phyloP scores from a whole-genome alignment of 2,113 vertebrate genomes.

The Orientallactaga bullata region DNA sequence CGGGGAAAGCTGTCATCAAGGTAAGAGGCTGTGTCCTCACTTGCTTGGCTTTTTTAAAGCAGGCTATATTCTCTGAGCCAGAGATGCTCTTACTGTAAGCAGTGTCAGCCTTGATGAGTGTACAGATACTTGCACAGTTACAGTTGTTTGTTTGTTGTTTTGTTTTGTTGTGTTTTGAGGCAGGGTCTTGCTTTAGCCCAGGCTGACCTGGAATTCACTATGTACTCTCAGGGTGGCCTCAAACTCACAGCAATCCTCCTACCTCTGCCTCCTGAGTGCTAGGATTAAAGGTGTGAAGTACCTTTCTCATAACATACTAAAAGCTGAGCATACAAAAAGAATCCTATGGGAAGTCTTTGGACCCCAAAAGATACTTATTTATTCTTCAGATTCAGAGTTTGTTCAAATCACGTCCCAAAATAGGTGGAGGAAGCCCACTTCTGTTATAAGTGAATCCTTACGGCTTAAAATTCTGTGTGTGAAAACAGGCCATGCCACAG shows the following conservation, averaged over 20 bases:
- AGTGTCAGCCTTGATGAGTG: not conserved
- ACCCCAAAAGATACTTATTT: not conserved
- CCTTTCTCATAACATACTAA: not conserved
- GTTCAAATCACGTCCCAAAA: not conserved
- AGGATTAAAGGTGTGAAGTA: not conserved
- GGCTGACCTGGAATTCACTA: too few relatives aligned
- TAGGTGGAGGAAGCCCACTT: not conserved
- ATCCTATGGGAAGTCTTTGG: not conserved
- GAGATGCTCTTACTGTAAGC: not conserved
- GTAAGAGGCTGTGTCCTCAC: constrained; percentile 81
- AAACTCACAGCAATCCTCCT: too few relatives aligned
- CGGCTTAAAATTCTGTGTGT: not conserved
- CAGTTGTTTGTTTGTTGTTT: not conserved
- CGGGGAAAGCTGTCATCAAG: constrained; percentile 99
- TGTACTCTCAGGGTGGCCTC: too few relatives aligned
- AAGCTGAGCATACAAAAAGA: not conserved
- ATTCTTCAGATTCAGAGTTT: constrained; percentile 2
- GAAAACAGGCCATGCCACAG: not conserved
- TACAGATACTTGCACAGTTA: not conserved
- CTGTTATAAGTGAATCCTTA: not conserved
- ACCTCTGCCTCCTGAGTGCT: too few relatives aligned
- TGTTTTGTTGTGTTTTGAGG: too few relatives aligned
- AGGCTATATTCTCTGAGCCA: not conserved
- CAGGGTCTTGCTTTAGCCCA: too few relatives aligned
- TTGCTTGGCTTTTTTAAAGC: not conserved